Evolutionary conservation across 2,113 vertebrate species (phyloP), one percentile per base, ranked within the genome.

Genomic region (Geococcyx californianus): DNA sequence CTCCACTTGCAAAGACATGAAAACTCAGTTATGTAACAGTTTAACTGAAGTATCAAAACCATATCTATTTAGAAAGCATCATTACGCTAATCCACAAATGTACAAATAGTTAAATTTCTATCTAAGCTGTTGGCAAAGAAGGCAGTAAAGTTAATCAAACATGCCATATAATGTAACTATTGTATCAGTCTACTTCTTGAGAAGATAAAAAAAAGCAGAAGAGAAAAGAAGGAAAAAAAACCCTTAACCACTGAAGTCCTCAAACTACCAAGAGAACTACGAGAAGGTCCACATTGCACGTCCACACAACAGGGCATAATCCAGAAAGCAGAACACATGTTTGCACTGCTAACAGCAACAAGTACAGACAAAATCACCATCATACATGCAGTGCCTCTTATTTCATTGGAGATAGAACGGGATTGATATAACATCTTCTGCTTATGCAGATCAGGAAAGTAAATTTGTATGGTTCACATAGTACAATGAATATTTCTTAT

Each of bases 21-120:
- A 69, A 33, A 56, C 6, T 44, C 62, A 25, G 54, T 79, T 85
- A 34, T 18, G 69, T 69, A 34, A 66, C 90, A 84, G 19, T 33
- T 73, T 85, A 82, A 82, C 1, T 62, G 63, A 90, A 70, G 42
- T 93, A 91, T 64, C 31, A 91, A 75, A 93, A 89, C 33, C 6
- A 88, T 80, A 86, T 74, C 28, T 16, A 55, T 62, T 84, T 74
- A 70, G 55, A 93, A 93, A 77, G 42, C 42, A 62, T 73, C 86
- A 90, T 36, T 83, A 73, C 33, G 58, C 28, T 89, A 79, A 86
- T 62, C 75, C 70, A 66, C 10, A 5, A 83, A n/a, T 1, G 1
- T 67, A 91, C 28, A 44, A 70, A 60, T 17, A 87, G 38, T 36
- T 55, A 51, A 10, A 74, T 64, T 82, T 44, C 72, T n/a, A 94